A percentile compares a stretch with the other conserved stretches of the same genome.
Conservation (phyloP, 2,888 invertebrate genomes). For the Epistrophe eligans region DNA sequence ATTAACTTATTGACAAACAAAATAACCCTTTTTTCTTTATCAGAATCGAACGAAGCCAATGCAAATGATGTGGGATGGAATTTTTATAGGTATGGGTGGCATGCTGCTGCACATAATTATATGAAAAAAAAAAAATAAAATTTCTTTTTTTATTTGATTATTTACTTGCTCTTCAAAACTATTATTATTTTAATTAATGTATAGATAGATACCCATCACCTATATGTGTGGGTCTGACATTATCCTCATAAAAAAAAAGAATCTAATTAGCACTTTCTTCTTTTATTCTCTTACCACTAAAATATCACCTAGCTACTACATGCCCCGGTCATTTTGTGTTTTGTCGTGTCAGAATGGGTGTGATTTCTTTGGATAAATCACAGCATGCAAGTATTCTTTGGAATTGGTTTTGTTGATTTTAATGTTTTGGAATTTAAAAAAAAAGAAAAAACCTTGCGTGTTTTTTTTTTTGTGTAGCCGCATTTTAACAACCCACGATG, state of each 20-base stretch:
- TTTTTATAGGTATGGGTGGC: constrained; percentile 54
- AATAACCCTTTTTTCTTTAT: constrained; percentile 37
- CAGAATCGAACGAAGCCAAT: constrained; percentile 14
- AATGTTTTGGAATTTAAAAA: neutral
- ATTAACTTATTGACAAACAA: constrained; percentile 3
- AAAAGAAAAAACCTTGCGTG: neutral
- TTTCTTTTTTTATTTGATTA: constrained; percentile 4
- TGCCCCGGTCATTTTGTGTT: neutral
- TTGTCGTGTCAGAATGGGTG: neutral
- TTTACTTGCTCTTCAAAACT: constrained; percentile 26
- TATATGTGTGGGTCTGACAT: neutral
- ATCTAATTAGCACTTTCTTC: constrained; percentile 23
- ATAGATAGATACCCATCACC: neutral
- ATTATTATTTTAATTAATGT: constrained; percentile 4
- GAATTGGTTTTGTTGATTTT: constrained; percentile 5
- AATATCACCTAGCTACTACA: constrained; percentile 12
- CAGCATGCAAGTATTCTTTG: constrained; percentile 7
- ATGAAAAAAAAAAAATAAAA: neutral
- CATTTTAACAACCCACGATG: neutral
- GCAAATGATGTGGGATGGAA: constrained; percentile 52
- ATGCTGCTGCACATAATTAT: constrained; percentile 54
- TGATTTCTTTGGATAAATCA: constrained; percentile 18
- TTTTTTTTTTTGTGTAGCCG: neutral
- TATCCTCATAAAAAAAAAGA: neutral
- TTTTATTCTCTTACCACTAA: neutral